A percentile compares a stretch with the other conserved stretches of the same genome.
Conservation (phyloP, 2,113 vertebrate species). For the Pelodiscus sinensis region DNA sequence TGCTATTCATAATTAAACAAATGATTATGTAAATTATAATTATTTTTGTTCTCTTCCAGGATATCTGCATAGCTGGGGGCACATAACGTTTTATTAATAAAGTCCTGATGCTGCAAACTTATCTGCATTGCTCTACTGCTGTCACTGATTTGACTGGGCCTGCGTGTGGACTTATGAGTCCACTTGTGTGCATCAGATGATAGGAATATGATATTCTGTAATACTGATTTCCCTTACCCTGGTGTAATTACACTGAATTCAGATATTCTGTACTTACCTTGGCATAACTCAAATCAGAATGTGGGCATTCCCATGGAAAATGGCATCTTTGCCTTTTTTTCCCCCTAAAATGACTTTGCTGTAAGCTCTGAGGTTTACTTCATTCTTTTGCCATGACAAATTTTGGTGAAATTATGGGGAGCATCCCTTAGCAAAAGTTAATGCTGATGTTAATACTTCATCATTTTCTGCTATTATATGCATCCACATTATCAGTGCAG, state of each 20-base stretch:
- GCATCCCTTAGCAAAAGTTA: constrained; percentile 8
- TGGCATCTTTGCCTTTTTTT: neutral
- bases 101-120: neutral
- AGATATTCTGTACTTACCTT: neutral
- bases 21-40: neutral
- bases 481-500: neutral
- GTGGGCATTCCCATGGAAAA: constrained; percentile 1
- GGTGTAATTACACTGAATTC: neutral
- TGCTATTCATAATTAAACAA: neutral
- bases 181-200: neutral
- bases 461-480: neutral
- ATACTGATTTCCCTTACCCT: neutral
- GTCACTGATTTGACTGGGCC: neutral
- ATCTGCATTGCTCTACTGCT: accelerated
- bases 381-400: constrained; percentile 7
- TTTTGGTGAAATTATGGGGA: constrained; percentile 13
- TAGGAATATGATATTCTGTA: neutral
- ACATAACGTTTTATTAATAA: accelerated
- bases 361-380: constrained; percentile 11
- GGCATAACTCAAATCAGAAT: neutral
- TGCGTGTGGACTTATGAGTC: neutral
- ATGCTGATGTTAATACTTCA: constrained; percentile 11
- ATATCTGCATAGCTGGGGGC: neutral
- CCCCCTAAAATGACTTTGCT: neutral
- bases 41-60: accelerated